Evolutionary conservation across 2,113 vertebrate genomes (phyloP), one percentile per base, ranked within the genome.

Genomic region (Datnioides undecimradiatus): DNA sequence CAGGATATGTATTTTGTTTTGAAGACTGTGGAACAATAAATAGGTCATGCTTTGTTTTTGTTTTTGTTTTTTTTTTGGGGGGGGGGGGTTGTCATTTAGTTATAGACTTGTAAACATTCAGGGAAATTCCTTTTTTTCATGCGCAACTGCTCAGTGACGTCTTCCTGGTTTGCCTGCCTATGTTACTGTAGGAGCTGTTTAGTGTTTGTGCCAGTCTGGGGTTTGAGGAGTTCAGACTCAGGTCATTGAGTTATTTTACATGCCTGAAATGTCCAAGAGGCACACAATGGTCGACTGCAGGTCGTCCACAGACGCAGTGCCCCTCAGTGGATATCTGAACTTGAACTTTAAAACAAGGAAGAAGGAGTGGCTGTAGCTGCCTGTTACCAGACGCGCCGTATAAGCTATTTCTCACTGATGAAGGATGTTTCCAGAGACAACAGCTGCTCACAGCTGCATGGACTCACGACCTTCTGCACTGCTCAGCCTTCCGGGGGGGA

Each of bases 41-140:
- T 55, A 73, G 55, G 52, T 88, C 58, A 51, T 65, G 43, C 25
- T 67, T 79, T 57, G n/a, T n/a, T n/a, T n/a, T n/a, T n/a, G n/a
- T n/a, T 45, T 76, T 55, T 46, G 41, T 69, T 41, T 45, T 64
- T 40, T 45, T 59, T 46, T 58, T 0, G 75, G 51, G 64, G 36
- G 84, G 79, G 69, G 0, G 75, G 51, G 64, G 36, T 83, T 77
- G 69, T 73, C 67, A 82, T 83, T 70, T 85, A 79, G 86, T 19
- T 66, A 55, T 86, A 85, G 66, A 75, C 54, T 76, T 76, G 79
- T 66, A 76, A 85, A 86, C 80, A 86, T 94, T 94, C 92, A 94
- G 93, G 93, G 91, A 91, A 83, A 76, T 79, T 86, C 55, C 81
- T 74, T 85, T 73, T 85, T 73, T 75, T 84, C 51, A 74, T 66